Evolutionary conservation across 2,888 invertebrate species (phyloP).

Genomic region (Ophioninae sp.): DNA sequence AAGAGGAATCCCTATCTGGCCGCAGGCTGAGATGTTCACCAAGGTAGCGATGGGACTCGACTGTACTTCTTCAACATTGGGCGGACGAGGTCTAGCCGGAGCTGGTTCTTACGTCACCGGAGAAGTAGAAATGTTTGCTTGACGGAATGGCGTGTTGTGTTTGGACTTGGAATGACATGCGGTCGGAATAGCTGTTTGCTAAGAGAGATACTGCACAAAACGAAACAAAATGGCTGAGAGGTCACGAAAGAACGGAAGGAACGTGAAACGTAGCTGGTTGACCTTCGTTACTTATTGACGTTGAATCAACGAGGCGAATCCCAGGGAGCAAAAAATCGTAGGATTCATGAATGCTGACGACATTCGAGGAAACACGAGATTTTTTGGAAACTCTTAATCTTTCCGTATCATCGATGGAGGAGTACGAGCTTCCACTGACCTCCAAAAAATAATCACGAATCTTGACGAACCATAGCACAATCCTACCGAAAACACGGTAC

Average conservation of each 20-base stretch:
- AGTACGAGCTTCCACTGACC: not conserved
- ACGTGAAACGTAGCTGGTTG: conserved; percentile 41
- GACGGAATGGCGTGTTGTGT: conserved; percentile 79
- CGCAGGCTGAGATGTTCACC: conserved; percentile 34
- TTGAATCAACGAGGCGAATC: conserved; percentile 17
- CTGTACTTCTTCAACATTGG: no score
- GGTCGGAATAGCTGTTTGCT: conserved; percentile 75
- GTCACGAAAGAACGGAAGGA: conserved; percentile 43
- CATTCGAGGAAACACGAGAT: no score
- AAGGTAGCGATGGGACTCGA: no score
- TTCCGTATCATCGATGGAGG: not conserved
- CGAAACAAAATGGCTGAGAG: conserved; percentile 57
- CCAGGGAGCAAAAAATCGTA: not conserved
- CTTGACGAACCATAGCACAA: not conserved
- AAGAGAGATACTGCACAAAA: conserved; percentile 30
- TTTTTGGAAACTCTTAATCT: not conserved
- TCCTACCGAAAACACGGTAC: not conserved
- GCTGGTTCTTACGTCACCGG: conserved; percentile 68
- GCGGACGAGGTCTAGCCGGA: no score
- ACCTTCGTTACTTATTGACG: conserved; percentile 51
- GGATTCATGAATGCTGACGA: not conserved
- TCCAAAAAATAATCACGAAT: not conserved
- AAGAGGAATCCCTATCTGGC: conserved; percentile 53
- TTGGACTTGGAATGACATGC: conserved; percentile 80
- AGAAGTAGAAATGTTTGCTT: conserved; percentile 79